Conservation (phyloP, 2,888 invertebrate genomes). For the Meteorus cinctellus region DNA sequence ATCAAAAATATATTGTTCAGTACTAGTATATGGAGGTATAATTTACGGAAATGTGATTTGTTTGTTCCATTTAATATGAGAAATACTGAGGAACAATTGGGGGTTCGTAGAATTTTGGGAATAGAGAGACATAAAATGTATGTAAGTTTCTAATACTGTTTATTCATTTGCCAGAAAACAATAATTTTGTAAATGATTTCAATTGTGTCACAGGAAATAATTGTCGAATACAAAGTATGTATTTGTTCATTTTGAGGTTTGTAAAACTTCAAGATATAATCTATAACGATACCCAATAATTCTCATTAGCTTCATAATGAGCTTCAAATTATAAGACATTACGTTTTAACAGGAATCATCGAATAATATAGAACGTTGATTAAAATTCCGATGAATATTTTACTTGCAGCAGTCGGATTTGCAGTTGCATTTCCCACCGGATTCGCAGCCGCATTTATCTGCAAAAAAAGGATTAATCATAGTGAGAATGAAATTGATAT, state of each 20-base stretch:
- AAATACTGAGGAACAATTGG: neutral
- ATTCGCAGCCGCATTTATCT: conserved; percentile 64
- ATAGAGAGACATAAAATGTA: neutral
- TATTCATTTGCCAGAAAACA: neutral
- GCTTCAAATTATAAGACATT: no score
- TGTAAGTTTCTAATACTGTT: neutral
- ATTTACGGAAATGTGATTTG: no score
- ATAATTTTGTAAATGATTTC: neutral
- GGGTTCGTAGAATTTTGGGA: neutral
- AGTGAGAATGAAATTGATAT: neutral
- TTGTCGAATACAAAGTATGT: neutral
- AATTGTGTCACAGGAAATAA: neutral
- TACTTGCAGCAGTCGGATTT: conserved; percentile 58
- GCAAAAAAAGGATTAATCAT: conserved; percentile 46
- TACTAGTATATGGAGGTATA: no score
- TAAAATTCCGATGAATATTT: conserved; percentile 30
- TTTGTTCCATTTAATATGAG: no score
- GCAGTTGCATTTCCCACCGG: conserved; percentile 57
- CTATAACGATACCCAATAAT: no score
- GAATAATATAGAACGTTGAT: neutral
- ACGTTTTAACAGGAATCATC: neutral
- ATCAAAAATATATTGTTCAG: no score
- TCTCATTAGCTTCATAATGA: no score
- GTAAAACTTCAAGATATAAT: no score
- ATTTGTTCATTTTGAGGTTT: no score